Evolutionary conservation across 2,888 invertebrate species (phyloP), one percentile per base, ranked within the genome.

Genomic region (Gymnosoma rotundatum): DNA sequence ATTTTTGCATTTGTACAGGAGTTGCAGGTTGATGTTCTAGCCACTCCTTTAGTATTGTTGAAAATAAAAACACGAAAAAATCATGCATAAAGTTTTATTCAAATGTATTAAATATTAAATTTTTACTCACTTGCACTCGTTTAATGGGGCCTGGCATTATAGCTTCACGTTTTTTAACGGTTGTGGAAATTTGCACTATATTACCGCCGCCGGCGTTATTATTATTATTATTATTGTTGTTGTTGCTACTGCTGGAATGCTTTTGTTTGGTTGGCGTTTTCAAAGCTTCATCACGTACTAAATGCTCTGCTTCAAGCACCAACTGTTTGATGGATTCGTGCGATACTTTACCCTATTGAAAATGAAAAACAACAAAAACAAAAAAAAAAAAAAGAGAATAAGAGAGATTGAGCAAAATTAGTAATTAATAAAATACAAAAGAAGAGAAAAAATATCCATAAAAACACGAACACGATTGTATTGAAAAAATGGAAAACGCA

Each of bases 261-360:
- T 90, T 90, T 86, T 89, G 90, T 87, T 90, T 92, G 86, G 89
- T 90, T 87, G 92, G 92, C 86, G 92, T 92, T 89, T 92, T 92
- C 87, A 91, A 87, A 73, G 89, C 87, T 67, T 88, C 89, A 88
- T 92, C 93, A 92, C 94, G 94, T 67, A 97, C 96, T 91, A 97
- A 93, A 91, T 96, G 95, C 90, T 97, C 97, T 18, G 96, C 97
- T 89, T 96, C 95, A 88, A 95, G 95, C 83, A 97, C 96, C 82
- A 97, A 93, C 91, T 95, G 94, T 89, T 95, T 95, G 87, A 96
- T 95, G 90, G 95, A 94, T 88, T 93, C 93, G 89, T 94, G 95
- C 89, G 91, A 91, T 88, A 91, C 89, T 90, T 90, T 90, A 87
- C 88, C 89, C 91, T 91, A 69, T 75, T 76, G 52, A 72, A 54